Evolutionary conservation across 2,888 invertebrate species (phyloP).

Genomic region (Synanthedon formicaeformis): DNA sequence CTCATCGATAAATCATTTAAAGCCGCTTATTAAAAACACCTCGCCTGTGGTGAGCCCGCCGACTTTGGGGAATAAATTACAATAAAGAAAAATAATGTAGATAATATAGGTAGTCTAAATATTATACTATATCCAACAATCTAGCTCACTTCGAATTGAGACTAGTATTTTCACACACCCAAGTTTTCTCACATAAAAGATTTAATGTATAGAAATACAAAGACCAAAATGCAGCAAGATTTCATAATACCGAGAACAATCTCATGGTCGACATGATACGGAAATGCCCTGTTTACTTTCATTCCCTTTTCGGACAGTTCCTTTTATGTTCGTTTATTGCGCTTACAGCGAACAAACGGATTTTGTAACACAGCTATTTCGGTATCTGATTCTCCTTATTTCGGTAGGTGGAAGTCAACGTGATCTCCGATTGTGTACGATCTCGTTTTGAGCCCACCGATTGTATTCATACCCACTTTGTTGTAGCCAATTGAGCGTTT

Average conservation of each 20-base stretch:
- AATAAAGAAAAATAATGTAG: too few relatives aligned
- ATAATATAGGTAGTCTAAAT: too few relatives aligned
- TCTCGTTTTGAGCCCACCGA: constrained; percentile 14
- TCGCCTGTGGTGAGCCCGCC: constrained; percentile 11
- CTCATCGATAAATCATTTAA: constrained; percentile 41
- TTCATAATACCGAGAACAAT: constrained; percentile 10
- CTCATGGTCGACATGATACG: constrained; percentile 35
- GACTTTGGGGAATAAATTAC: constrained; percentile 1
- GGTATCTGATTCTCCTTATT: constrained; percentile 28
- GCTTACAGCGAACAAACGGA: constrained; percentile 37
- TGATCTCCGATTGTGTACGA: constrained; percentile 9
- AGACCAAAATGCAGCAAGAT: not conserved
- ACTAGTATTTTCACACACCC: too few relatives aligned
- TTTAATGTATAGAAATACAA: too few relatives aligned
- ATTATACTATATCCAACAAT: too few relatives aligned
- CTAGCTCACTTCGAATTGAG: too few relatives aligned
- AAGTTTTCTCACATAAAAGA: too few relatives aligned
- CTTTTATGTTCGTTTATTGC: constrained; percentile 51
- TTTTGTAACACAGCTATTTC: constrained; percentile 48
- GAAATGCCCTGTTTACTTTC: constrained; percentile 53
- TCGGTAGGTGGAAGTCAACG: constrained; percentile 25
- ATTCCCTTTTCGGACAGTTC: constrained; percentile 47
- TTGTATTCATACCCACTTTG: constrained; percentile 3
- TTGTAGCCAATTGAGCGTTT: not conserved
- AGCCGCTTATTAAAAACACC: constrained; percentile 35